These are phyloP conservation scores for Rhagonycha fulva DNA, from an alignment of 2,888 invertebrate genomes.

Conservation along the genomic window DNA sequence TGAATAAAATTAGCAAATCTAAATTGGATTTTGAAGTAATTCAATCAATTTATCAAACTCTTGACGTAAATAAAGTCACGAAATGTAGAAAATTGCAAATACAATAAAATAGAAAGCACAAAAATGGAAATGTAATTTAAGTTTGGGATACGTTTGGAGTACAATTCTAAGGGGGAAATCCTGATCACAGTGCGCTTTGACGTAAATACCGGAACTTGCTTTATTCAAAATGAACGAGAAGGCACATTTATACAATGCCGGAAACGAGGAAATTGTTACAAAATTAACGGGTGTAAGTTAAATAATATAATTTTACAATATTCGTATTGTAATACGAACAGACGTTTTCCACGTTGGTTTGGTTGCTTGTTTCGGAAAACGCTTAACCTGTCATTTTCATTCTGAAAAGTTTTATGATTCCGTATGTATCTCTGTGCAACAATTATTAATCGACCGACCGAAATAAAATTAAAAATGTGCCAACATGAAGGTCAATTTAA, in stretches of 20 bases:
- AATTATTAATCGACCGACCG: neutral
- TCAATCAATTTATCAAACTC: neutral
- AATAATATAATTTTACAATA: neutral
- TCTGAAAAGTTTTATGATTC: neutral
- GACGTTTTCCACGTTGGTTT: neutral
- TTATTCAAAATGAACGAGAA: constrained; percentile 26
- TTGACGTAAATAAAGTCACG: constrained; percentile 7
- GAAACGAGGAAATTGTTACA: constrained; percentile 34
- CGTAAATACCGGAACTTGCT: constrained; percentile 34
- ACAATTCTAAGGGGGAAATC: constrained; percentile 23
- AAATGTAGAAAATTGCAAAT: constrained; percentile 9
- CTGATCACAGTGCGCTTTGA: constrained; percentile 25
- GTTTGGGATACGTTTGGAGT: constrained; percentile 32
- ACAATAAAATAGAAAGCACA: constrained; percentile 27
- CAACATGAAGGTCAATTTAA: neutral
- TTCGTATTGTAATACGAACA: neutral
- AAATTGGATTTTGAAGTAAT: neutral
- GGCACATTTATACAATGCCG: constrained; percentile 25
- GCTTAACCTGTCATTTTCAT: neutral
- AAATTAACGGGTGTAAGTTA: neutral
- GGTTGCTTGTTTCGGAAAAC: neutral
- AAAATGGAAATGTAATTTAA: constrained; percentile 37
- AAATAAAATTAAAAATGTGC: neutral
- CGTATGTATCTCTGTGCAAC: neutral
- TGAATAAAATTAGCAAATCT: neutral